Percentiles rank a stretch among this genome's conserved stretches.
Conservation (phyloP, 2,888 invertebrate species). For the Flexamia atlantica region DNA sequence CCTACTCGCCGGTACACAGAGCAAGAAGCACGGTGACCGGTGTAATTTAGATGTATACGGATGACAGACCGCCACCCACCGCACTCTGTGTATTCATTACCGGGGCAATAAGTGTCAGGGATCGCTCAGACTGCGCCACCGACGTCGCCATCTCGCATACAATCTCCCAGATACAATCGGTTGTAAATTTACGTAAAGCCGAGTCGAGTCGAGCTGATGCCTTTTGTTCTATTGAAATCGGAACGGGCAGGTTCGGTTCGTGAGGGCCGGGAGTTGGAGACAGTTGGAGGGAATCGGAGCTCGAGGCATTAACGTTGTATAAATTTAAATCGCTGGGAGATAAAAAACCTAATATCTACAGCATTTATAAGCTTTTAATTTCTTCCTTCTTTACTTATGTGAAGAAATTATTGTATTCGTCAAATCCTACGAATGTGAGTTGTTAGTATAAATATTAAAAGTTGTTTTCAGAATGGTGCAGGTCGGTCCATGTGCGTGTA, state of each 20-base stretch:
- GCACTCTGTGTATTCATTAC: conserved; percentile 34
- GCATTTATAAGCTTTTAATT: too few species aligned
- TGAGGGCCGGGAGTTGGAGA: too few species aligned
- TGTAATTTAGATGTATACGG: conserved; percentile 59
- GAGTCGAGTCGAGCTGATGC: background rate
- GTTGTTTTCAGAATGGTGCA: too few species aligned
- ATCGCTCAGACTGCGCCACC: conserved; percentile 53
- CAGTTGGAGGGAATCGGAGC: too few species aligned
- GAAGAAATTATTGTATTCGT: too few species aligned
- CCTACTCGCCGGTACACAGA: background rate
- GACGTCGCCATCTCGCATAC: conserved; percentile 50
- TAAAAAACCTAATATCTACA: too few species aligned
- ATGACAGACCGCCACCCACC: conserved; percentile 55
- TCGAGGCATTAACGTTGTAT: too few species aligned
- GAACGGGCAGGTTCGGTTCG: background rate
- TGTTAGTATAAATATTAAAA: too few species aligned
- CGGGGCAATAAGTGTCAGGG: conserved; percentile 52
- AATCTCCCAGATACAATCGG: conserved; percentile 48
- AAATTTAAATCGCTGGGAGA: too few species aligned
- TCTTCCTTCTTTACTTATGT: too few species aligned
- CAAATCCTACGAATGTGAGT: too few species aligned
- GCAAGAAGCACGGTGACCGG: conserved; percentile 1
- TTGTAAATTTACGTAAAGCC: conserved; percentile 52
- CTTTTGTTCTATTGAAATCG: conserved; percentile 48
- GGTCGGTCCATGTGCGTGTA: too few species aligned